Base-by-base conservation (phyloP, 2,797 vertebrate species). In the Gymnothorax javanicus region DNA sequence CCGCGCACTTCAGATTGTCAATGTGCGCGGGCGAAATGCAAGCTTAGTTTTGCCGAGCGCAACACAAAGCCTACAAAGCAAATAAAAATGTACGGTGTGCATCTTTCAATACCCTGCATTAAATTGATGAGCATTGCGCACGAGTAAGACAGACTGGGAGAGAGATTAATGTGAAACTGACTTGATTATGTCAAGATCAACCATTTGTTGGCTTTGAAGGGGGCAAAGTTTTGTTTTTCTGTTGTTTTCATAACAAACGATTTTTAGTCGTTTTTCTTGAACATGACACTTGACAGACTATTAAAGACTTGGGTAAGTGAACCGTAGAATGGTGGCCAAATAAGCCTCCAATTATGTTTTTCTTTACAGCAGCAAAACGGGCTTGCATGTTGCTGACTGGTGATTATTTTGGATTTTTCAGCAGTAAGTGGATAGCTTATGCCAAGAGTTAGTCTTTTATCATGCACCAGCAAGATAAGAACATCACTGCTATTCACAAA, bases 51-150 rank as follows among this genome's bases (percentile, higher is more conserved):
- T 91, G 93, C 93, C 92, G 91, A 91, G 92, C 90, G 93, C 93
- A 90, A 96, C 95, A 96, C 95, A 96, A 96, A 94, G 90, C 91
- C 91, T 88, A 86, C 91, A 94, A 91, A 95, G 94, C 95, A 92
- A 83, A 92, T 91, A 71, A 87, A 79, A 69, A 83, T 86, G 87
- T 75, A 85, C 23, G 25, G 89, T 91, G 90, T 89, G 91, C 91
- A 94, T 94, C 95, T 93, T 95, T 96, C 93, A 94, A 92, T 93
- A 91, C 86, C 89, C 92, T 90, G 90, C 94, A 94, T 94, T 91
- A 96, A 95, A 94, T 92, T 93, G 93, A 96, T 96, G 93, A 91
- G 92, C 92, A 86, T 90, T 43, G 33, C 91, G 92, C 94, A 94
- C 94, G 95, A 93, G 93, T 93, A 94, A 93, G 23, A 93, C 91